A percentile compares a stretch with the other conserved stretches of the same genome.
Evolutionary conservation across 2,113 vertebrate genomes (phyloP).

Genomic region (Procapra przewalskii): DNA sequence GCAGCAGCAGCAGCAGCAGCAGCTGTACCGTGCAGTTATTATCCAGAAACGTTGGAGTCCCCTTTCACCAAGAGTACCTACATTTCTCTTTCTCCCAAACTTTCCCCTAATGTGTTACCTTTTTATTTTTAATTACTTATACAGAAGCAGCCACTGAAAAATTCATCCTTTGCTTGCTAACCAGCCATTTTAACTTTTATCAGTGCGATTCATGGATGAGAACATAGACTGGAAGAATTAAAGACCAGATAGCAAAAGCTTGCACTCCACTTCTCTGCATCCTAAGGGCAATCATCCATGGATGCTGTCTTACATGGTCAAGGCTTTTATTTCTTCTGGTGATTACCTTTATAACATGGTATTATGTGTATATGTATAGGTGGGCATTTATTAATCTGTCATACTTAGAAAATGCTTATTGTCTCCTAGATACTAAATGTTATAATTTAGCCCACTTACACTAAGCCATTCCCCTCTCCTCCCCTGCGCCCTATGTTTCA

Average conservation of each 20-base stretch:
- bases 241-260: background rate
- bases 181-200: background rate
- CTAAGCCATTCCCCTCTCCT: background rate
- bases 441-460: background rate
- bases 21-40: background rate
- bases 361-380: background rate
- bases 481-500: accelerated
- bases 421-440: background rate
- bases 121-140: background rate
- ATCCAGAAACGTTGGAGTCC: background rate
- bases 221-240: background rate
- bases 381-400: background rate
- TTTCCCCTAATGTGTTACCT: background rate
- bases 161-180: background rate
- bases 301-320: background rate
- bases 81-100: background rate
- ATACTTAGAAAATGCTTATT: background rate
- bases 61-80: background rate
- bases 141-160: background rate
- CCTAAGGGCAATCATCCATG: background rate
- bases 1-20: too few species aligned
- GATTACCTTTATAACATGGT: background rate
- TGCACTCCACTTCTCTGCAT: background rate
- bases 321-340: background rate
- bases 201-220: background rate